Conservation (phyloP, 2,888 invertebrate genomes). For the Drosophila prolongata region DNA sequence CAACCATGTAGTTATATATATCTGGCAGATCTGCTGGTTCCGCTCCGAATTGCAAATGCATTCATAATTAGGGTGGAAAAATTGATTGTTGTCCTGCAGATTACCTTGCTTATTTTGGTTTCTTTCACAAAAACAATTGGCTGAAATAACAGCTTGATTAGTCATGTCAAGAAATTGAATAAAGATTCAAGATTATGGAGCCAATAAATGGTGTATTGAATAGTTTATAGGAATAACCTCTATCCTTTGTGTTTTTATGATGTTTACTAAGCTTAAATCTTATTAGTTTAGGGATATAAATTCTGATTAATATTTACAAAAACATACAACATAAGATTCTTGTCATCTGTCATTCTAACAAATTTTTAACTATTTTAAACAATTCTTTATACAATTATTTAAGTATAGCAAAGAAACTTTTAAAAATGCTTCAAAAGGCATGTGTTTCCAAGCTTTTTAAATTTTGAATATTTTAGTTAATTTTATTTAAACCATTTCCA, state of each 20-base stretch:
- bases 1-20: constrained; percentile 53
- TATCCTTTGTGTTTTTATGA: not conserved
- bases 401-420: too few relatives aligned
- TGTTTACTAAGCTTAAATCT: not conserved
- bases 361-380: too few relatives aligned
- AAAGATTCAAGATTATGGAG: not conserved
- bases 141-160: constrained; percentile 8
- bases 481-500: not conserved
- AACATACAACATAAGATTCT: too few relatives aligned
- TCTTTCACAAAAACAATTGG: constrained; percentile 5
- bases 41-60: constrained; percentile 50
- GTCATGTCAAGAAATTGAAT: not conserved
- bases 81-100: constrained; percentile 28
- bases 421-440: too few relatives aligned
- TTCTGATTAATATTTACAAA: too few relatives aligned
- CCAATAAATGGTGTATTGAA: not conserved
- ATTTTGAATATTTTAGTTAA: not conserved
- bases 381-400: too few relatives aligned
- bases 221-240: not conserved
- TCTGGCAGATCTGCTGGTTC: constrained; percentile 30
- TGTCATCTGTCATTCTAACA: too few relatives aligned
- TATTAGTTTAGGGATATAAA: not conserved
- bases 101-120: constrained; percentile 14
- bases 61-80: constrained; percentile 46
- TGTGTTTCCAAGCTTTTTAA: too few relatives aligned